These are phyloP conservation scores for Pagetopsis macropterus DNA, from an alignment of 2,797 vertebrate genomes.

Conservation along the genomic window DNA sequence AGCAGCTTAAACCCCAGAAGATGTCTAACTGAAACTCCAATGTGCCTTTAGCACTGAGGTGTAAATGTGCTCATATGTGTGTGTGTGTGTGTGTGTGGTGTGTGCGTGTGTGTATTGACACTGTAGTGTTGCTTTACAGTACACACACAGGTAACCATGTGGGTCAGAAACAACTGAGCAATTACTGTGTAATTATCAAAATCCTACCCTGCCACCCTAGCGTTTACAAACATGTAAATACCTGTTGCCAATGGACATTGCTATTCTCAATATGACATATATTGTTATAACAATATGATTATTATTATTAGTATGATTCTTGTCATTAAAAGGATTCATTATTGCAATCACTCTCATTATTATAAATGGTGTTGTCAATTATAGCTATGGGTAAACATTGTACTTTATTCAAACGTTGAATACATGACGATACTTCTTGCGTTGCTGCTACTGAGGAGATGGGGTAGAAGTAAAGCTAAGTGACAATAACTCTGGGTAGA, in stretches of 20 bases:
- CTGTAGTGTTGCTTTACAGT: slow-evolving; percentile 71
- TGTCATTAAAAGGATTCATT: slow-evolving; percentile 77
- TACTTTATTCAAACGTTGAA: slow-evolving; percentile 71
- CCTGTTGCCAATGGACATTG: slow-evolving; percentile 77
- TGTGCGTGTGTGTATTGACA: slow-evolving; percentile 51
- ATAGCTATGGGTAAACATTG: slow-evolving; percentile 74
- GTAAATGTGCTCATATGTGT: slow-evolving; percentile 33
- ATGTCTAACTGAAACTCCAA: slow-evolving; percentile 69
- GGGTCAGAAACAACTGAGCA: slow-evolving; percentile 81
- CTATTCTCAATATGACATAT: slow-evolving; percentile 83
- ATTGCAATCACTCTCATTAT: slow-evolving; percentile 72
- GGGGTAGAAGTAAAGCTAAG: slow-evolving; percentile 58
- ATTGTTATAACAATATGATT: slow-evolving; percentile 82
- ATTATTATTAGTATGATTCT: slow-evolving; percentile 75
- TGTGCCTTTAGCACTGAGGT: slow-evolving; percentile 71
- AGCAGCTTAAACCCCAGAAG: slow-evolving; percentile 48
- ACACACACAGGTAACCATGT: slow-evolving; percentile 75
- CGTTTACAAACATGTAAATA: slow-evolving; percentile 83
- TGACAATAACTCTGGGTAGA: slow-evolving; percentile 69
- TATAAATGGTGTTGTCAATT: slow-evolving; percentile 74
- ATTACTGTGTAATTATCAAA: slow-evolving; percentile 87
- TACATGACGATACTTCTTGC: slow-evolving; percentile 67
- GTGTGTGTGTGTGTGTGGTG: slow-evolving; percentile 32
- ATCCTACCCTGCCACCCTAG: slow-evolving; percentile 71
- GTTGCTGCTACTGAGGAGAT: slow-evolving; percentile 79